Conservation (phyloP, 2,113 vertebrate genomes). For the Sterrhoptilus dennistouni region DNA sequence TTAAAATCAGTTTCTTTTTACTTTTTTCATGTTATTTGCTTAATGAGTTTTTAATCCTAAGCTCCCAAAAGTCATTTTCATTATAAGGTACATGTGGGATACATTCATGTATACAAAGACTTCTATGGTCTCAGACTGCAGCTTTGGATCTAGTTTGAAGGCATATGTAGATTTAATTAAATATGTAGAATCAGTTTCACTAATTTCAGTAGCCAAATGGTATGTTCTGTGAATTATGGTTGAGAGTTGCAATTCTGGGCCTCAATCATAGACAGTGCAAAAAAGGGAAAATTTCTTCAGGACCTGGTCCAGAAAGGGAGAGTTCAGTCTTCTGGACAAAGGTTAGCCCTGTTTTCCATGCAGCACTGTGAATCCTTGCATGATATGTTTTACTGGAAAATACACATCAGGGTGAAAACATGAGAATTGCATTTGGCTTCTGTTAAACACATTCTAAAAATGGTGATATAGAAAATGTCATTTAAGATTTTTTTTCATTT, state of each 20-base stretch:
- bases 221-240: neutral
- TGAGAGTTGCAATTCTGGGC: neutral
- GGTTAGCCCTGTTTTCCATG: neutral
- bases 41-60: neutral
- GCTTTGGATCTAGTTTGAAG: constrained; percentile 2
- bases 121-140: neutral
- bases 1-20: neutral
- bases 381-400: neutral
- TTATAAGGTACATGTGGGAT: neutral
- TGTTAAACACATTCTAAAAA: neutral
- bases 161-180: neutral
- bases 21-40: neutral
- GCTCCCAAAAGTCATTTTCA: neutral
- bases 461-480: neutral
- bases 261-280: neutral
- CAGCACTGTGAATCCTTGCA: neutral
- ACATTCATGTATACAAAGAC: neutral
- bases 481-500: neutral
- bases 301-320: neutral
- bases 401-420: neutral
- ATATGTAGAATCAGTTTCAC: neutral
- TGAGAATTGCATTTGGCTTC: neutral
- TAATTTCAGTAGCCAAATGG: neutral
- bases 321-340: neutral
- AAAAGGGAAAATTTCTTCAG: neutral